Evolutionary conservation across 2,797 vertebrate genomes (phyloP).

Genomic region (Semaprochilodus insignis): DNA sequence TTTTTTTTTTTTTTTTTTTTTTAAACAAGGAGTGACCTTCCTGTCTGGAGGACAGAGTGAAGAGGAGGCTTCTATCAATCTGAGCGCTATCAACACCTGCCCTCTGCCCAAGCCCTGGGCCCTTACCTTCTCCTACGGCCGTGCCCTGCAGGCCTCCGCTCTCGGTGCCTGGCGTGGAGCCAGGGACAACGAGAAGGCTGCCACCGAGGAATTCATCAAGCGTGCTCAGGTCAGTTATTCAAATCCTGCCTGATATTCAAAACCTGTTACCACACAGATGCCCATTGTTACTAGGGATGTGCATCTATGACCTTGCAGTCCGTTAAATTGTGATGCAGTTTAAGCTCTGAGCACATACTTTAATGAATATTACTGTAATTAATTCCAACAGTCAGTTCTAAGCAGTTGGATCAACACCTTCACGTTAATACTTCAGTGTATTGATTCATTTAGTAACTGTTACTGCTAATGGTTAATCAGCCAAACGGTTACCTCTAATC

Average conservation of each 20-base stretch:
- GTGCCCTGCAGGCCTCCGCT: constrained; percentile 95
- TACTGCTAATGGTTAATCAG: neutral
- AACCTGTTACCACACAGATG: neutral
- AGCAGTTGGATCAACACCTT: too few relatives aligned
- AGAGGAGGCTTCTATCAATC: constrained; percentile 95
- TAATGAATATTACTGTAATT: too few relatives aligned
- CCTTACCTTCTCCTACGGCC: constrained; percentile 96
- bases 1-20: neutral
- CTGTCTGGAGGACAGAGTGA: constrained; percentile 98
- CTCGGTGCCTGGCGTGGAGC: constrained; percentile 90
- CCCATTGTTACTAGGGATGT: neutral
- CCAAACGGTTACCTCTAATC: neutral
- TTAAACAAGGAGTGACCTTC: constrained; percentile 89
- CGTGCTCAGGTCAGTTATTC: constrained; percentile 87
- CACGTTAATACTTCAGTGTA: too few relatives aligned
- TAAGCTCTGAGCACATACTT: neutral
- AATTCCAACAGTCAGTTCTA: too few relatives aligned
- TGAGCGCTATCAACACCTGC: constrained; percentile 94
- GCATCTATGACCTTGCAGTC: neutral
- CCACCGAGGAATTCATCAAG: constrained; percentile 92
- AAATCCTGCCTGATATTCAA: neutral
- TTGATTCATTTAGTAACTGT: too few relatives aligned
- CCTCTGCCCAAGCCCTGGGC: constrained; percentile 91
- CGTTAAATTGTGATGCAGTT: neutral
- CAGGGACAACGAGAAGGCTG: constrained; percentile 84